These are phyloP conservation scores for Euwallacea similis DNA, from an alignment of 1,140 invertebrate species.

Conservation along the genomic window DNA sequence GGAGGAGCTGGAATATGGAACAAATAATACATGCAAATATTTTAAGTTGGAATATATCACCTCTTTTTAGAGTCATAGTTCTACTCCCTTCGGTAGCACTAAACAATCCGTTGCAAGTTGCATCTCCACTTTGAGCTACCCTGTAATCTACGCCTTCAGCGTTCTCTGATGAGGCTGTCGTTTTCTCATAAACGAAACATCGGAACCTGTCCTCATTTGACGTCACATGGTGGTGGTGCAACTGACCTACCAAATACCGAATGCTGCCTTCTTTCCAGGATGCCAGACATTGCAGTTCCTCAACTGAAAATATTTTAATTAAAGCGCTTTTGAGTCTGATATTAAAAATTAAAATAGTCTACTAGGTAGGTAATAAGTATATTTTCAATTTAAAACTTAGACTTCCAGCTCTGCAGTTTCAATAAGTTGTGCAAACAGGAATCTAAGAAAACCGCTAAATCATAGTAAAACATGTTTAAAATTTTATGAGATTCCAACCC, in stretches of 20 bases:
- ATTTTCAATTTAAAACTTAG: too few species aligned
- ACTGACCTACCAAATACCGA: slow-evolving; percentile 79
- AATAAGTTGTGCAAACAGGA: not conserved
- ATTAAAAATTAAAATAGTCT: not conserved
- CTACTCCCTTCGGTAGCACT: slow-evolving; percentile 76
- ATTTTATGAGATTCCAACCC: slow-evolving; percentile 9
- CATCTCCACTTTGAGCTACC: slow-evolving; percentile 84
- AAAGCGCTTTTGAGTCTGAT: not conserved
- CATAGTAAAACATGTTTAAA: slow-evolving; percentile 12
- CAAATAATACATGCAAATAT: not conserved
- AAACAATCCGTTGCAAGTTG: slow-evolving; percentile 83
- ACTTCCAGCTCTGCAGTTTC: too few species aligned
- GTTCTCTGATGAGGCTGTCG: slow-evolving; percentile 52
- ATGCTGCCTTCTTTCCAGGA: slow-evolving; percentile 89
- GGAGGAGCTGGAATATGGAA: slow-evolving; percentile 55
- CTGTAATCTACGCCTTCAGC: slow-evolving; percentile 68
- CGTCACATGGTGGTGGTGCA: slow-evolving; percentile 80
- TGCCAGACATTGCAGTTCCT: slow-evolving; percentile 82
- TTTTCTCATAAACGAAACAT: slow-evolving; percentile 90
- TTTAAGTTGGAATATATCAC: slow-evolving; percentile 51
- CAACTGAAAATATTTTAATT: slow-evolving; percentile 62
- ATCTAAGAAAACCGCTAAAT: slow-evolving; percentile 8
- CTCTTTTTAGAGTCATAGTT: slow-evolving; percentile 73
- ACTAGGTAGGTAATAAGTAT: not conserved
- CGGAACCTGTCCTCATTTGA: slow-evolving; percentile 89